Evolutionary conservation across 2,113 vertebrate species (phyloP).

Genomic region (Pimephales promelas): DNA sequence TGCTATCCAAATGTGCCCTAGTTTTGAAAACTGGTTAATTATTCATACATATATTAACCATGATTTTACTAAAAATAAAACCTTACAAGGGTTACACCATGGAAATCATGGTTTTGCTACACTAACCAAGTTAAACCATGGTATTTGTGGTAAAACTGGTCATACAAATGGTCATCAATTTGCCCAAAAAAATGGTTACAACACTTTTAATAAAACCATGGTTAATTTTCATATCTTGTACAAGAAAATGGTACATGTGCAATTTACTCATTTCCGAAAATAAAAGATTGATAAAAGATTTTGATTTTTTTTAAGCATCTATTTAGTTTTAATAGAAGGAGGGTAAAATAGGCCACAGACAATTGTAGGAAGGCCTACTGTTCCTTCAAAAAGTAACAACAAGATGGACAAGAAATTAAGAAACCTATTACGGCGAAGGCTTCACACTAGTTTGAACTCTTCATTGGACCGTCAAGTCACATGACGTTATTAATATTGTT

Average conservation of each 20-base stretch:
- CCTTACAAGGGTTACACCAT: too few relatives aligned
- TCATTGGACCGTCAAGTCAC: background rate
- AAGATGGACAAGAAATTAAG: background rate
- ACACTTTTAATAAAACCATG: too few relatives aligned
- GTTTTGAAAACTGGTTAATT: background rate
- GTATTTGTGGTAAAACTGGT: too few relatives aligned
- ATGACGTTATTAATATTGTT: conserved; percentile 12
- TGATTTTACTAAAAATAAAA: too few relatives aligned
- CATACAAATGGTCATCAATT: too few relatives aligned
- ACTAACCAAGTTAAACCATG: too few relatives aligned
- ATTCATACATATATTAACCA: too few relatives aligned
- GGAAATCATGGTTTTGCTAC: too few relatives aligned
- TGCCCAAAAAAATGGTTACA: too few relatives aligned
- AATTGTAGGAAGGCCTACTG: background rate
- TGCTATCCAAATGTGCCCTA: background rate
- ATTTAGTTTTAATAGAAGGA: background rate
- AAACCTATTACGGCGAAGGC: background rate
- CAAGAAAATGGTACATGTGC: background rate
- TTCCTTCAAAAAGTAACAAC: conserved; percentile 26
- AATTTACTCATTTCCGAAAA: background rate
- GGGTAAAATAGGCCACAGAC: background rate
- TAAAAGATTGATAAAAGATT: background rate
- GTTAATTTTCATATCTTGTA: background rate
- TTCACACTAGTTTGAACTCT: background rate
- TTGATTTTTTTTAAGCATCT: background rate